A percentile compares a stretch with the other conserved stretches of the same genome.
Evolutionary conservation across 1,140 invertebrate species (phyloP).

Genomic region (Drosophila gunungcola): DNA sequence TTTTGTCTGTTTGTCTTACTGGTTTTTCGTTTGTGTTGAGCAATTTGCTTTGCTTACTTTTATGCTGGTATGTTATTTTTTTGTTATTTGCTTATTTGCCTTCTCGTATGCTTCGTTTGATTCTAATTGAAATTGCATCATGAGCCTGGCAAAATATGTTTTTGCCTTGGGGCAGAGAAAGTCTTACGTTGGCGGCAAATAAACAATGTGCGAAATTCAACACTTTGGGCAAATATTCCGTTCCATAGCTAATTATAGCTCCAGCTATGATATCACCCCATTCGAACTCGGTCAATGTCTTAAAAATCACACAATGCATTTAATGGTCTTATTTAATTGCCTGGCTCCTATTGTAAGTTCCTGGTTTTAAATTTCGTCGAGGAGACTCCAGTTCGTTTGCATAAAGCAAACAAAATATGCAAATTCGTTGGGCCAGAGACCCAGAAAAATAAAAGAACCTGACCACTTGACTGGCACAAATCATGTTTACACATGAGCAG

Average conservation of each 20-base stretch:
- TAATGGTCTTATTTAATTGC: constrained; percentile 50
- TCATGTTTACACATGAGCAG: constrained; percentile 77
- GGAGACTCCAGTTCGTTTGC: constrained; percentile 54
- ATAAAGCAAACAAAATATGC: constrained; percentile 74
- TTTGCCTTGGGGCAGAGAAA: constrained; percentile 51
- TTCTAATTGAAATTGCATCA: constrained; percentile 63
- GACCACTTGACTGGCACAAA: constrained; percentile 71
- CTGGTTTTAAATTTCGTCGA: constrained; percentile 19
- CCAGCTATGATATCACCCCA: constrained; percentile 32
- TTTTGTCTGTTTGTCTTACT: constrained; percentile 59
- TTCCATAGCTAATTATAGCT: constrained; percentile 34
- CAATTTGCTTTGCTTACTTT: constrained; percentile 55
- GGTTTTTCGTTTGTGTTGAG: constrained; percentile 30
- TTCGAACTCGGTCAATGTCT: constrained; percentile 36
- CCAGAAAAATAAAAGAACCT: constrained; percentile 56
- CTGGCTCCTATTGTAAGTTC: constrained; percentile 37
- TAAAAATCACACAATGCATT: constrained; percentile 28
- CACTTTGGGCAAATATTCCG: constrained; percentile 5
- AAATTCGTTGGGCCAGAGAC: constrained; percentile 48
- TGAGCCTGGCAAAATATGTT: constrained; percentile 11
- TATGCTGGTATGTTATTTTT: constrained; percentile 46
- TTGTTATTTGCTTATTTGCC: constrained; percentile 52
- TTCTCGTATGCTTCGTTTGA: constrained; percentile 47
- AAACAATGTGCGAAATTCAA: constrained; percentile 48
- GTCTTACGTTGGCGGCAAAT: constrained; percentile 28